Percentiles rank a stretch among this genome's conserved stretches.
These are phyloP conservation scores for Aphidius colemani DNA, from an alignment of 2,888 invertebrate species.

Conservation along the genomic window DNA sequence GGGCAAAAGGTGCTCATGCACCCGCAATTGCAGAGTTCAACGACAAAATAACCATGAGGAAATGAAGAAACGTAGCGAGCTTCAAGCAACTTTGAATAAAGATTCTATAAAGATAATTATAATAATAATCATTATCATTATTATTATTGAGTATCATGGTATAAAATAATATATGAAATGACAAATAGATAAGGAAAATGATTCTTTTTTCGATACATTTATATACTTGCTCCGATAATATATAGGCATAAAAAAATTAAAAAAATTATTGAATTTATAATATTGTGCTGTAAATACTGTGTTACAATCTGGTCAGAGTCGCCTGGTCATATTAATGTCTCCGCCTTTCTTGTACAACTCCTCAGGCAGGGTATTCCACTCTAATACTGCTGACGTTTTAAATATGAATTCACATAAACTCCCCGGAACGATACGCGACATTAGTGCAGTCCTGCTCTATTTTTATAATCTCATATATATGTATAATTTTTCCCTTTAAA, in stretches of 20 bases:
- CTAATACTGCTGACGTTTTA: slow-evolving; percentile 10
- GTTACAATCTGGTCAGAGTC: slow-evolving; percentile 4
- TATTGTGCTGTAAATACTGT: neutral
- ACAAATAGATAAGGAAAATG: no score
- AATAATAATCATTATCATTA: no score
- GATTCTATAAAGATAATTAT: no score
- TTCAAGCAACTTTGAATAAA: neutral
- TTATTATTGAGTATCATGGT: no score
- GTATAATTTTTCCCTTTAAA: neutral
- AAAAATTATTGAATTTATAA: slow-evolving; percentile 14
- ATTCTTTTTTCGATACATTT: no score
- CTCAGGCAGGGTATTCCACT: slow-evolving; percentile 10
- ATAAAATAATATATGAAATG: no score
- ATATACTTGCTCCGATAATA: no score
- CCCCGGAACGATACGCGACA: slow-evolving; percentile 27
- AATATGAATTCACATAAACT: slow-evolving; percentile 29
- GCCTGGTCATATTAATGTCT: no score
- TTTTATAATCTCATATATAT: slow-evolving; percentile 4
- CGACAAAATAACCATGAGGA: slow-evolving; percentile 16
- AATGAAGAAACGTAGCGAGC: slow-evolving; percentile 13
- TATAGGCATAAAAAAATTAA: neutral
- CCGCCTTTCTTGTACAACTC: slow-evolving; percentile 5
- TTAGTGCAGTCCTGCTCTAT: slow-evolving; percentile 5
- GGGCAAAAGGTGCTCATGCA: no score
- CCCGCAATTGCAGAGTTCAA: slow-evolving; percentile 9